These are phyloP conservation scores for Rhopalosiphum padi DNA, from an alignment of 1,140 invertebrate genomes.

Conservation along the genomic window DNA sequence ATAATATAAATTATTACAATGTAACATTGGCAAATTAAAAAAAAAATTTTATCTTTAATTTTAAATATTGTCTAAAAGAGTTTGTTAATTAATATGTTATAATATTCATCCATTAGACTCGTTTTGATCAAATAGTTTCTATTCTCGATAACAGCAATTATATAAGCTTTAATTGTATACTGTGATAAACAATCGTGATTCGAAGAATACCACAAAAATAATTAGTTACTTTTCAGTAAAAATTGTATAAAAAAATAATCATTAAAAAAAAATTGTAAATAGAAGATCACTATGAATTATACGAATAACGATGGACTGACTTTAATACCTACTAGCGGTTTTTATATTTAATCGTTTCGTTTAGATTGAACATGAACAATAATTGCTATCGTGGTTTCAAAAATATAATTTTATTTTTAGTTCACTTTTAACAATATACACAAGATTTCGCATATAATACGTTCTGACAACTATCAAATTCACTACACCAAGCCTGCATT, in stretches of 20 bases:
- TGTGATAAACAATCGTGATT: neutral
- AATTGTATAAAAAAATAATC: neutral
- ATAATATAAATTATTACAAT: too few relatives aligned
- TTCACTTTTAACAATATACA: neutral
- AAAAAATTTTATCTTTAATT: neutral
- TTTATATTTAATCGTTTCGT: neutral
- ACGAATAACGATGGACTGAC: too few relatives aligned
- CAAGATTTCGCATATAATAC: neutral
- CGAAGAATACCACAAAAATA: neutral
- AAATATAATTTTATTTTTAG: neutral
- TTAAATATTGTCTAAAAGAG: neutral
- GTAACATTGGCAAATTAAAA: neutral
- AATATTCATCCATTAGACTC: neutral
- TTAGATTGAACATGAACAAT: neutral
- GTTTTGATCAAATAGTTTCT: neutral
- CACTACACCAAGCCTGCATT: neutral
- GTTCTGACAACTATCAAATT: neutral
- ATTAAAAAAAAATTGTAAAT: neutral
- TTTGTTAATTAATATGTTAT: neutral
- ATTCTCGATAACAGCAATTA: neutral
- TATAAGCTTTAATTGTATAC: neutral
- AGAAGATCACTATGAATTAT: neutral
- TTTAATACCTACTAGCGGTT: neutral
- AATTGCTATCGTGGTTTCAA: neutral
- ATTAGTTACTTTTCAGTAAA: neutral